Conservation (phyloP, 2,888 invertebrate species). For the Drosophila gaucha region DNA sequence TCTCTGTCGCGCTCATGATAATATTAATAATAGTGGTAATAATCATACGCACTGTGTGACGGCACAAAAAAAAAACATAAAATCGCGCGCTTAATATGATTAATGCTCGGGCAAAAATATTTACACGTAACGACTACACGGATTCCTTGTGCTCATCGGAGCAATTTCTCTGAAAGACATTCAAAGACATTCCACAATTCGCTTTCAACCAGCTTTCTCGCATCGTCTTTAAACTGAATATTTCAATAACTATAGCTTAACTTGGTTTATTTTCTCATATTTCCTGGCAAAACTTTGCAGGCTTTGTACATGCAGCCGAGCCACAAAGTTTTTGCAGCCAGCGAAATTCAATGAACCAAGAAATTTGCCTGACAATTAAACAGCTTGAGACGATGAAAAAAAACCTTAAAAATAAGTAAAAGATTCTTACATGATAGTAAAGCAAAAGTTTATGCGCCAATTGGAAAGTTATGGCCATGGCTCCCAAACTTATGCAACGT, state of each 20-base stretch:
- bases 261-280: neutral
- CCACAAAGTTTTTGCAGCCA: slow-evolving; percentile 47
- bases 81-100: slow-evolving; percentile 68
- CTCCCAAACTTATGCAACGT: slow-evolving; percentile 64
- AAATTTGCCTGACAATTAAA: slow-evolving; percentile 72
- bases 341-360: slow-evolving; percentile 67
- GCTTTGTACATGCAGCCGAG: slow-evolving; percentile 27
- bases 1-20: slow-evolving; percentile 66
- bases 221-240: neutral
- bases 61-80: slow-evolving; percentile 34
- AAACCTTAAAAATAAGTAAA: slow-evolving; percentile 1
- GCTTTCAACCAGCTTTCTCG: slow-evolving; percentile 17
- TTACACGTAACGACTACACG: slow-evolving; percentile 59
- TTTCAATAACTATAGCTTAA: slow-evolving; percentile 3
- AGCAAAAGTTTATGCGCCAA: slow-evolving; percentile 63
- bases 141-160: slow-evolving; percentile 37
- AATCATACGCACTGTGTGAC: slow-evolving; percentile 77
- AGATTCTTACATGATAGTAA: slow-evolving; percentile 61
- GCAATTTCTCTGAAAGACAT: slow-evolving; percentile 27
- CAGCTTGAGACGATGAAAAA: slow-evolving; percentile 58
- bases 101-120: slow-evolving; percentile 72
- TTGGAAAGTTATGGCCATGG: slow-evolving; percentile 64
- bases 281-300: slow-evolving; percentile 11
- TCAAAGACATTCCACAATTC: slow-evolving; percentile 26
- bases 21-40: slow-evolving; percentile 79